Base-by-base conservation (phyloP, 2,888 invertebrate species). In the Chesias legatella region DNA sequence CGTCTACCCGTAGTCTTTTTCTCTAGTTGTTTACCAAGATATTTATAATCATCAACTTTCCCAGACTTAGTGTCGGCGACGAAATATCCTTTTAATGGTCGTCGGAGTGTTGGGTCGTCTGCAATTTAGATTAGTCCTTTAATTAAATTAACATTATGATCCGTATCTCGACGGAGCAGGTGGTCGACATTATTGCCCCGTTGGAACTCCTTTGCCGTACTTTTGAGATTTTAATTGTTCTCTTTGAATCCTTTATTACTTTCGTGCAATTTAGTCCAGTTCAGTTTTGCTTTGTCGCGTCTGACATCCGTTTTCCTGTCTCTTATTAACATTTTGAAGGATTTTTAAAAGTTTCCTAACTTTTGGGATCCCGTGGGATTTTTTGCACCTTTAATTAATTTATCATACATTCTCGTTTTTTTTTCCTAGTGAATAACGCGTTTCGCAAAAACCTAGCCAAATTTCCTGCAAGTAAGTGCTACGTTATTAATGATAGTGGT, bases 141-240 rank as follows among this genome's bases (percentile, higher is more conserved):
- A 88, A 88, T 86, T 88, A 88, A 86, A 88, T 88, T 86, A 86
- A 84, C 86, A 85, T 88, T 85, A 88, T 84, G 84, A 86, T 86
- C 81, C 82, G 81, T 81, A 86, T 86, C 85, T 81, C 68, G 48
- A 56, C 60, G 76, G 69, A 78, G 79, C 85, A 85, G 85, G 85
- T 86, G 85, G 83, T 76, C 72, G 72, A 65, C 74, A 70, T 75
- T 80, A 84, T 83, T 81, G 79, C 79, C 63, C 68, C 52, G 65
- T 67, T 69, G 67, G 63, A 73, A 76, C 72, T 77, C 78, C 68
- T 73, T 66, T 67, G 56, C 58, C 65, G 64, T 60, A 55, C 62
- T 66, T 66, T 59, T 56, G 53, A 61, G 63, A 63, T 66, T 68
- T 68, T 60, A 62, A 60, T 58, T 64, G 60, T 64, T 58, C 56